Evolutionary conservation across 2,113 vertebrate genomes (phyloP), one percentile per base, ranked within the genome.

Genomic region (Notarius lentiginosus): DNA sequence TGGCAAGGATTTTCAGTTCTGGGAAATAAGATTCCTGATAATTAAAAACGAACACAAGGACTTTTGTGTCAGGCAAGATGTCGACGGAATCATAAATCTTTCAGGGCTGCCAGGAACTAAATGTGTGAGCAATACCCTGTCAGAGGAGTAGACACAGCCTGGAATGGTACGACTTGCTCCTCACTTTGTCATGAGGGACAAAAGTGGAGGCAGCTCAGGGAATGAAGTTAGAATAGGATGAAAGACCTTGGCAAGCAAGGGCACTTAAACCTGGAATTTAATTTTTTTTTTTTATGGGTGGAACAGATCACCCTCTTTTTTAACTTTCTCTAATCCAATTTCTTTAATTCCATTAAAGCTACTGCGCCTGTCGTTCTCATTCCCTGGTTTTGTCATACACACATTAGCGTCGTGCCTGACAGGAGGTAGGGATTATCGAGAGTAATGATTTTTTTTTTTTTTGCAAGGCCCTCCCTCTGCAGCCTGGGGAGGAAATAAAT

Each of bases 291-390:
- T 56, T 41, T 41, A 41, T 47, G 41, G 30, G 2, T 51, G 80
- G 47, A 73, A 86, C 84, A 87, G 86, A 86, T 91, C 72, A 87
- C 73, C 27, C 60, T 88, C 82, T 87, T 89, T 87, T 87, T 86
- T 84, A 70, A 87, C 87, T 87, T 89, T 80, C 84, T 86, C 80
- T 87, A 88, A 91, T 90, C 88, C 84, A 90, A 90, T 90, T 88
- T 83, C 80, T 86, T 87, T 89, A 73, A 89, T 88, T 89, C 85
- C 65, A 81, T 53, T 61, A 84, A 65, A 72, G 81, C 83, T 49
- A 87, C 81, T 76, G 81, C 14, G 55, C 68, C 79, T 79, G 84
- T 79, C 84, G 56, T 61, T 88, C 79, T 73, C 77, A 56, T 60
- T 91, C 87, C 55, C 88, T 55, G 27, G 51, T 81, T 90, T 88